Evolutionary conservation across 2,113 vertebrate species (phyloP).

Genomic region (Mola mola): DNA sequence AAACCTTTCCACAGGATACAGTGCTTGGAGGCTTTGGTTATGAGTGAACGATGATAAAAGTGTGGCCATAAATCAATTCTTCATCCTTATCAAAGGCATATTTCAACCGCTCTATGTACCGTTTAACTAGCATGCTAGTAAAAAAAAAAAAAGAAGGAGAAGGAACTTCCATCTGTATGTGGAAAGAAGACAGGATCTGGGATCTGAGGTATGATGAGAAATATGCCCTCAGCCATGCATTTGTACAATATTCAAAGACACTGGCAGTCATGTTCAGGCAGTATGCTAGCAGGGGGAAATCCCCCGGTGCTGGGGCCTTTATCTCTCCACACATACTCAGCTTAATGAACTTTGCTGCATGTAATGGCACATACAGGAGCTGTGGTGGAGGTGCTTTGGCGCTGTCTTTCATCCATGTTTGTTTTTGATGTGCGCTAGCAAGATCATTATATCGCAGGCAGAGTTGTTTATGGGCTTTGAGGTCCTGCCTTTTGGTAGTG

Average conservation of each 20-base stretch:
- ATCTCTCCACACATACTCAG: constrained; percentile 69
- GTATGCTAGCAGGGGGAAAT: constrained; percentile 74
- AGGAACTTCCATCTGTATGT: constrained; percentile 74
- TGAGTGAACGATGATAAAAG: constrained; percentile 78
- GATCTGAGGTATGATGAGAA: constrained; percentile 68
- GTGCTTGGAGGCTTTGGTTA: constrained; percentile 70
- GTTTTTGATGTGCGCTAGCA: constrained; percentile 69
- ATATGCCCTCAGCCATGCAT: constrained; percentile 77
- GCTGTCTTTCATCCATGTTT: constrained; percentile 70
- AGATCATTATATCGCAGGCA: constrained; percentile 61
- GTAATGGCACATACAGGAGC: constrained; percentile 76
- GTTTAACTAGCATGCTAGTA: constrained; percentile 78
- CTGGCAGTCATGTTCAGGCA: constrained; percentile 81
- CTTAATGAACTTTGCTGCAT: constrained; percentile 74
- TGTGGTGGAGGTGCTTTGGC: constrained; percentile 58
- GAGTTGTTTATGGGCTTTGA: constrained; percentile 65
- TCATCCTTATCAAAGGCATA: constrained; percentile 80
- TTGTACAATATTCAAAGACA: constrained; percentile 77
- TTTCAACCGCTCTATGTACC: constrained; percentile 75
- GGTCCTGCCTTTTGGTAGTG: constrained; percentile 21
- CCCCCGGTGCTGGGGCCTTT: constrained; percentile 71
- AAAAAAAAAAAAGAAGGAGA: constrained; percentile 57
- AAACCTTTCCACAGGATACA: constrained; percentile 60
- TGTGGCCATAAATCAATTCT: constrained; percentile 80
- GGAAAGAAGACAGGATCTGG: constrained; percentile 75